Percentiles rank a stretch among this genome's conserved stretches.
These are phyloP conservation scores for Phainopepla nitens DNA, from an alignment of 2,113 vertebrate genomes.

Conservation along the genomic window DNA sequence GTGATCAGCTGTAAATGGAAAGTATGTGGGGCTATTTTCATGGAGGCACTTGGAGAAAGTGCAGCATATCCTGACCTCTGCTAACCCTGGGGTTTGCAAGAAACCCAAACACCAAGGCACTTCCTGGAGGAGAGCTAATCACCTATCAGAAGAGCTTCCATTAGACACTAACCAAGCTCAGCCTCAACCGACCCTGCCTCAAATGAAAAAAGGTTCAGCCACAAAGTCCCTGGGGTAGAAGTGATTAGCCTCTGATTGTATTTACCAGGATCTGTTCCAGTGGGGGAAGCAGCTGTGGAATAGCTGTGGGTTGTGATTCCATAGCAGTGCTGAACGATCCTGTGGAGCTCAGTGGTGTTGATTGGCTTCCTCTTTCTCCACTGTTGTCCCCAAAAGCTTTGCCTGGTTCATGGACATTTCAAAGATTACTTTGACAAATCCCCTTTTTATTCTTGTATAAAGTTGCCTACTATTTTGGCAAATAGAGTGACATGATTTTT, in stretches of 20 bases:
- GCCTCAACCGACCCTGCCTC: background rate
- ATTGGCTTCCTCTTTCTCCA: background rate
- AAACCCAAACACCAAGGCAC: constrained; percentile 33
- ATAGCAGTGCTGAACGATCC: background rate
- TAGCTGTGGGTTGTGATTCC: background rate
- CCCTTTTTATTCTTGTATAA: background rate
- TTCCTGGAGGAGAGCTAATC: constrained; percentile 59
- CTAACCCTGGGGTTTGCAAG: constrained; percentile 51
- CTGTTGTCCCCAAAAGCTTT: background rate
- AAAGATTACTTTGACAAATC: background rate
- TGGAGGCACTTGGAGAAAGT: constrained; percentile 46
- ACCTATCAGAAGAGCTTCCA: constrained; percentile 45
- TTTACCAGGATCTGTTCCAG: background rate
- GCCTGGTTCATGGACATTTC: background rate
- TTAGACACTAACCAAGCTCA: constrained; percentile 37
- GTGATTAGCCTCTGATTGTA: background rate
- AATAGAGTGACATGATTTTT: background rate
- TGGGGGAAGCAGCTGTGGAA: background rate
- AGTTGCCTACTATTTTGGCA: background rate
- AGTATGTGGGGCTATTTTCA: constrained; percentile 55
- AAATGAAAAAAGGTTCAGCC: constrained; percentile 1
- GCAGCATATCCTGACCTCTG: constrained; percentile 36
- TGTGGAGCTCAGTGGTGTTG: background rate
- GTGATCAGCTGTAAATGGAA: constrained; percentile 72
- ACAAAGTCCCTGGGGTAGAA: constrained; percentile 1